Percentiles rank a stretch among this genome's conserved stretches.
Evolutionary conservation across 2,797 vertebrate species (phyloP).

Genomic region (Allobates femoralis): DNA sequence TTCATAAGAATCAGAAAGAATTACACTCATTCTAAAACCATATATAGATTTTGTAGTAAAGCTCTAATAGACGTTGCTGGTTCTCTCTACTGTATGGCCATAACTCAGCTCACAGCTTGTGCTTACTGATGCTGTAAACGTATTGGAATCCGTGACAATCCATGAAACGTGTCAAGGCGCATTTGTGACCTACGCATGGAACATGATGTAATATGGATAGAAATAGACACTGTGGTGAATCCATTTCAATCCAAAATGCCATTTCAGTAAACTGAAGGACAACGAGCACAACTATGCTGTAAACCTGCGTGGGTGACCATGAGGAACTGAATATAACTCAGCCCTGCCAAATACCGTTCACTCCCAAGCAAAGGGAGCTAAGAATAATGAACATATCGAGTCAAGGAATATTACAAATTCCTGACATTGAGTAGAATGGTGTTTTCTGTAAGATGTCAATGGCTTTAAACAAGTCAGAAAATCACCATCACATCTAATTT

Average conservation of each 20-base stretch:
- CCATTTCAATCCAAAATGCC: slow-evolving; percentile 30
- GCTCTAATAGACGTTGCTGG: no score
- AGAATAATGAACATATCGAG: neutral
- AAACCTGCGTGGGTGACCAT: slow-evolving; percentile 29
- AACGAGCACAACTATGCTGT: neutral
- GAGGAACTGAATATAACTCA: slow-evolving; percentile 1
- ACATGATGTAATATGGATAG: slow-evolving; percentile 15
- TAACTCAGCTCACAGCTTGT: neutral
- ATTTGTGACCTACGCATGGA: slow-evolving; percentile 24
- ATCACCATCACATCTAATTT: neutral
- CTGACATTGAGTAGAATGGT: neutral
- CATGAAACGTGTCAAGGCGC: slow-evolving; percentile 29
- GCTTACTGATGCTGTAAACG: neutral
- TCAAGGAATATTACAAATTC: neutral
- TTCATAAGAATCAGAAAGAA: neutral
- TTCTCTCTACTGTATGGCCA: neutral
- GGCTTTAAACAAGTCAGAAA: neutral
- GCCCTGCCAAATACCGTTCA: neutral
- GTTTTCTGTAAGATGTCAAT: neutral
- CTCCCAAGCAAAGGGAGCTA: neutral
- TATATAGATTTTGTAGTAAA: no score
- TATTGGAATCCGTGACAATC: slow-evolving; percentile 31
- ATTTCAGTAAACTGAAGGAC: slow-evolving; percentile 17
- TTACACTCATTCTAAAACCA: neutral
- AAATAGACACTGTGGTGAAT: slow-evolving; percentile 44